These are phyloP conservation scores for Chalcis sispes DNA, from an alignment of 2,888 invertebrate genomes.

Conservation along the genomic window DNA sequence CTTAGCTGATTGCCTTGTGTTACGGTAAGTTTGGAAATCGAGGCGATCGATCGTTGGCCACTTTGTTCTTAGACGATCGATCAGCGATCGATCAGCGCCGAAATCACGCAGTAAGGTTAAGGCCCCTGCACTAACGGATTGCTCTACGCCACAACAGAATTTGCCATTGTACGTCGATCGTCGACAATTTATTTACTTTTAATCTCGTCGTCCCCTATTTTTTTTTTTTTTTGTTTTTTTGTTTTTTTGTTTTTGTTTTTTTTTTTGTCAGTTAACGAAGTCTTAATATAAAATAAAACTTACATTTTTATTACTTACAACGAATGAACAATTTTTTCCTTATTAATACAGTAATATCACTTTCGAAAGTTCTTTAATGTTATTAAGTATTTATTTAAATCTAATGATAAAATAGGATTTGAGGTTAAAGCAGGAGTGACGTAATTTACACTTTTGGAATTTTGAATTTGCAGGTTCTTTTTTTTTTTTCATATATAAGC, in stretches of 20 bases:
- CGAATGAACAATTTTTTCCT: conserved; percentile 46
- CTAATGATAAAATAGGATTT: conserved; percentile 25
- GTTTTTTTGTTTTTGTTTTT: too few relatives aligned
- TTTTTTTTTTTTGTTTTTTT: too few relatives aligned
- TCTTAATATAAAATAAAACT: conserved; percentile 47
- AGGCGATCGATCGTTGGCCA: conserved; percentile 15
- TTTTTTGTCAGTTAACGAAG: conserved; percentile 21
- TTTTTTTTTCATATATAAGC: neutral
- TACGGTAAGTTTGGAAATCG: conserved; percentile 65
- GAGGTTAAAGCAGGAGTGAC: conserved; percentile 18
- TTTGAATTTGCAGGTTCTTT: conserved; percentile 3
- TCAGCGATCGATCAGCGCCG: conserved; percentile 33
- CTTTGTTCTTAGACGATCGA: conserved; percentile 57
- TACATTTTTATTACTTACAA: conserved; percentile 40
- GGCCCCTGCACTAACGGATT: conserved; percentile 76
- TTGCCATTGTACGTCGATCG: conserved; percentile 39
- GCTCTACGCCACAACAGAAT: conserved; percentile 71
- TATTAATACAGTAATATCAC: conserved; percentile 53
- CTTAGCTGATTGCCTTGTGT: conserved; percentile 75
- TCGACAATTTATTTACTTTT: conserved; percentile 38
- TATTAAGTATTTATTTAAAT: conserved; percentile 41
- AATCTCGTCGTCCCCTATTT: conserved; percentile 48
- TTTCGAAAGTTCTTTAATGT: conserved; percentile 43
- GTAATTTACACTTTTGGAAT: conserved; percentile 11
- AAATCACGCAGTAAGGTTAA: conserved; percentile 73